Percentiles rank a stretch among this genome's conserved stretches.
Conservation (phyloP, 1,140 invertebrate genomes). For the Camponotus floridanus region DNA sequence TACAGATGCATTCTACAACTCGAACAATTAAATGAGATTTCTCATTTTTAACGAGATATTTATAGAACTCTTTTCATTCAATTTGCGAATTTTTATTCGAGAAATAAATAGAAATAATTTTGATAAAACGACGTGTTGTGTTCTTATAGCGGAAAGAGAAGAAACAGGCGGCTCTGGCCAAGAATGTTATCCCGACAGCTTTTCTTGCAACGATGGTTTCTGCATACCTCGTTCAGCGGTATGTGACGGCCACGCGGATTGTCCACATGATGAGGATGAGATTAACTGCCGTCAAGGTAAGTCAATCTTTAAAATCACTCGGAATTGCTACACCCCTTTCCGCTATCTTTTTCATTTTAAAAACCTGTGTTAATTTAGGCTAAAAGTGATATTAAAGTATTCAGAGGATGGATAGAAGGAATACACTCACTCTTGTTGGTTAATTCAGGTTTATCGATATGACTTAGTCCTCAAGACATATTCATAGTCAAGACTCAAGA, state of each 20-base stretch:
- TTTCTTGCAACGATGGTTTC: slow-evolving; percentile 86
- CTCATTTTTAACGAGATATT: not conserved
- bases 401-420: slow-evolving; percentile 23
- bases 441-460: slow-evolving; percentile 29
- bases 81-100: slow-evolving; percentile 45
- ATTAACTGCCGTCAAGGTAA: slow-evolving; percentile 80
- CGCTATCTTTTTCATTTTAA: not conserved
- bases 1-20: not conserved
- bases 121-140: not conserved
- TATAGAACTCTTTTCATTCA: slow-evolving; percentile 22
- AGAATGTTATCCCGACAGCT: slow-evolving; percentile 84
- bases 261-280: slow-evolving; percentile 93
- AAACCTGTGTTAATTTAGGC: slow-evolving; percentile 8
- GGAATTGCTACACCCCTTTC: not conserved
- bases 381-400: slow-evolving; percentile 31
- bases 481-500: slow-evolving; percentile 38
- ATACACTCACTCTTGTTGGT: slow-evolving; percentile 2
- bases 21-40: not conserved
- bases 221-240: slow-evolving; percentile 90
- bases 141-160: slow-evolving; percentile 78
- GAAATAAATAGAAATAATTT: not conserved
- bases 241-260: slow-evolving; percentile 92
- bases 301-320: slow-evolving; percentile 14
- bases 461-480: not conserved
- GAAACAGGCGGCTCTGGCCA: not conserved